phyloP scores from a whole-genome alignment of 2,797 vertebrate genomes.

The Apogon hyalosoma region DNA sequence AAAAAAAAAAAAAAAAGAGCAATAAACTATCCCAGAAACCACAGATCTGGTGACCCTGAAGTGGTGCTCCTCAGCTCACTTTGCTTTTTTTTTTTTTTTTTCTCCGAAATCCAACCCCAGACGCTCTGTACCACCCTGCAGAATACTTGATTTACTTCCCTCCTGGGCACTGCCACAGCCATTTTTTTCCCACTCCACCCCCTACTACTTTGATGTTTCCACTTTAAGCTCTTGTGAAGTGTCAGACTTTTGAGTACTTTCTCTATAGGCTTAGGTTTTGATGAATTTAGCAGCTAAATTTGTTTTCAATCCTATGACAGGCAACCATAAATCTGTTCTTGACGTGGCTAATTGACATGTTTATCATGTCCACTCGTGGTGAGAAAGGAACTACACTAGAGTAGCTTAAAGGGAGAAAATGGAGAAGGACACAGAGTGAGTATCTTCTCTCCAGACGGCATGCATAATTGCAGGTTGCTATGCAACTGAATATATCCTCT shows the following conservation, averaged over 20 bases:
- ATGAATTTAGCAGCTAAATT: conserved; percentile 25
- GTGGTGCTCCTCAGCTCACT: conserved; percentile 14
- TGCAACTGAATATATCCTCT: conserved; percentile 77
- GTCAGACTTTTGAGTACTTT: conserved; percentile 27
- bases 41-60: conserved; percentile 35
- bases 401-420: conserved; percentile 47
- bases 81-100: conserved; percentile 25
- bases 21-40: conserved; percentile 37
- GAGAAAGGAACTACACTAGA: conserved; percentile 34
- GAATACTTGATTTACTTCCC: conserved; percentile 49
- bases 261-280: conserved; percentile 21
- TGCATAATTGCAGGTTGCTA: conserved; percentile 82
- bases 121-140: conserved; percentile 10
- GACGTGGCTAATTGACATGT: conserved; percentile 55
- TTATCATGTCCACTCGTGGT: conserved; percentile 53
- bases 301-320: conserved; percentile 22
- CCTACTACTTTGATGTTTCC: conserved; percentile 25
- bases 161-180: conserved; percentile 35
- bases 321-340: conserved; percentile 26
- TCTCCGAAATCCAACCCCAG: conserved; percentile 15
- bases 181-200: conserved; percentile 36
- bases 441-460: conserved; percentile 66
- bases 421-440: conserved; percentile 58
- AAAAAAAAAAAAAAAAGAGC: background rate
- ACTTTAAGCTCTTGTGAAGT: conserved; percentile 35